Evolutionary conservation across 1,140 invertebrate species (phyloP).

Genomic region (Stegodyphus dumicola): DNA sequence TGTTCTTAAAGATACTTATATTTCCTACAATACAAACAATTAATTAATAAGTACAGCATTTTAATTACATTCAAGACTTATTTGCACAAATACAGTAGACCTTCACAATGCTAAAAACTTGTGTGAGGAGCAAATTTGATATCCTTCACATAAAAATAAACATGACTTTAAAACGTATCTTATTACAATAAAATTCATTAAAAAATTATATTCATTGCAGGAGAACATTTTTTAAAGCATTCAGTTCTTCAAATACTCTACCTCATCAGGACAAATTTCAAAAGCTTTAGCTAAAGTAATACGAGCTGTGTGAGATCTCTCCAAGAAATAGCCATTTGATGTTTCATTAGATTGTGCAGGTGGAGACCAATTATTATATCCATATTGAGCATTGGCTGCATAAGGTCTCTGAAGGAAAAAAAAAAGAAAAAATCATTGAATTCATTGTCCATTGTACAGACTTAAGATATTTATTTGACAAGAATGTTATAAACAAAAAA

Average conservation of each 20-base stretch:
- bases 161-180: neutral
- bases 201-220: neutral
- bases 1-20: too few relatives aligned
- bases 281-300: slow-evolving; percentile 87
- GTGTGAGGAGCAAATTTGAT: too few relatives aligned
- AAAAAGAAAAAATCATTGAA: neutral
- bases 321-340: slow-evolving; percentile 93
- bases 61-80: too few relatives aligned
- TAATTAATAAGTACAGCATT: too few relatives aligned
- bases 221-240: neutral
- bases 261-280: slow-evolving; percentile 84
- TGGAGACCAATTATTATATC: slow-evolving; percentile 93
- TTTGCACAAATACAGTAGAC: too few relatives aligned
- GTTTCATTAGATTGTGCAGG: slow-evolving; percentile 94
- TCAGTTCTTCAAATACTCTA: slow-evolving; percentile 66
- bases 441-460: too few relatives aligned
- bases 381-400: slow-evolving; percentile 75
- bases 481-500: too few relatives aligned
- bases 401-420: slow-evolving; percentile 74
- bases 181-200: neutral
- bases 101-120: too few relatives aligned
- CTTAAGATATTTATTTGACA: too few relatives aligned
- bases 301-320: slow-evolving; percentile 91
- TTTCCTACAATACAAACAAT: too few relatives aligned
- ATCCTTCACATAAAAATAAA: neutral